Percentiles rank a stretch among this genome's conserved stretches.
These are phyloP conservation scores for Euphonia xanthogaster DNA, from an alignment of 2,797 vertebrate genomes.

Conservation along the genomic window DNA sequence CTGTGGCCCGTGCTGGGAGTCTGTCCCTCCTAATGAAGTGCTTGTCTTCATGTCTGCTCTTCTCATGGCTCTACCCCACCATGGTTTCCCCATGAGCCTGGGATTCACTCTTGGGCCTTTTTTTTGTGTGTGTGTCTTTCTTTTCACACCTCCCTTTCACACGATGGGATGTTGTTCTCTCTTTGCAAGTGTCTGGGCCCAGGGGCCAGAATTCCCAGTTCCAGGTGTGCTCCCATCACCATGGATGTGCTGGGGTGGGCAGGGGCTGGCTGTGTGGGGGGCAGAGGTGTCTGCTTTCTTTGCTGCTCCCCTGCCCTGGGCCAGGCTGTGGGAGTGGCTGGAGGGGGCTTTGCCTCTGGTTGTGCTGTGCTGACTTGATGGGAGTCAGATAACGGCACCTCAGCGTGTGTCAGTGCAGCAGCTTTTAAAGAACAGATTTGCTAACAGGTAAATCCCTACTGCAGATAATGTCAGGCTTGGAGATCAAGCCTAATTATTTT, in stretches of 20 bases:
- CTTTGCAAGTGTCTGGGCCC: background rate
- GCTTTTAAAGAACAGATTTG: background rate
- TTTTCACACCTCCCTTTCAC: background rate
- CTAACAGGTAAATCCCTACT: background rate
- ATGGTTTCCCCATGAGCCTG: background rate
- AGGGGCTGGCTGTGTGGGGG: background rate
- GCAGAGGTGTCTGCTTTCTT: background rate
- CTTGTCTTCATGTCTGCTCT: background rate
- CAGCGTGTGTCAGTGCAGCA: background rate
- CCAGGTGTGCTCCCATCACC: accelerated
- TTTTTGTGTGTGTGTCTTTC: background rate
- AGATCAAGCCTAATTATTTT: background rate
- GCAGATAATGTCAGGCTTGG: background rate
- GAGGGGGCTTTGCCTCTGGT: background rate
- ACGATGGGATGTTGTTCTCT: background rate
- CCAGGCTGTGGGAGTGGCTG: background rate
- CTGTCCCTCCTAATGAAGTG: background rate
- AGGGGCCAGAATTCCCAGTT: background rate
- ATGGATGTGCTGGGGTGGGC: background rate
- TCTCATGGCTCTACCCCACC: background rate
- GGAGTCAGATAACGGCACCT: background rate
- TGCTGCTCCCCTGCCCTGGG: background rate
- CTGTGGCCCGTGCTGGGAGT: background rate
- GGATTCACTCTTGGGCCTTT: background rate
- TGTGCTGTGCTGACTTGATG: background rate